Base-by-base conservation (phyloP, 2,797 vertebrate genomes). In the Sylvia borin region DNA sequence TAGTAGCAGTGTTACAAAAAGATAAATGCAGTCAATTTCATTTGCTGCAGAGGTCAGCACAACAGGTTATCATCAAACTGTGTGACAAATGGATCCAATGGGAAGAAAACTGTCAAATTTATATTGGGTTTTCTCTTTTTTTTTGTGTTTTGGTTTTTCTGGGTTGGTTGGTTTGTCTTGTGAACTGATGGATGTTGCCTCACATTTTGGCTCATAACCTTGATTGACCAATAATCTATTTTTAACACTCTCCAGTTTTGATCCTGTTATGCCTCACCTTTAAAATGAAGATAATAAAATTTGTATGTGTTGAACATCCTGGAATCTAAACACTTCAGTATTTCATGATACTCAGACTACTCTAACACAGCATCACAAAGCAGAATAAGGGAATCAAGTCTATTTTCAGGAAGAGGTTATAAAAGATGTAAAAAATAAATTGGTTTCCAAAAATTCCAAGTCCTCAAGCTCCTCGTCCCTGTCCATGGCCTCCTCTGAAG, bases 211-310 rank as follows among this genome's bases (percentile, higher is more conserved):
- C 17, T 85, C 27, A 8, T 58, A 79, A 66, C 47, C 27, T 60
- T 85, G 43, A 79, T 54, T 76, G 50, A n/a, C 32, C 19, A 54
- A 40, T 11, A 79, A 50, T 25, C 57, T 70, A 7, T 42, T 72
- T 86, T 87, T 75, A 85, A 72, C 75, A 27, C 13, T 65, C 7
- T 60, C 21, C 31, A 22, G 18, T 53, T 89, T 88, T 65, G 26
- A 61, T 68, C 12, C 32, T 61, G 5, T 40, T 78, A 58, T 43
- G 8, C 9, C 8, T 87, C 42, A 36, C 7, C 5, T 89, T 51
- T 73, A 58, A 68, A 82, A 68, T n/a, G 6, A 89, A 79, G 31
- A 73, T 43, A 58, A 62, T 65, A 90, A 87, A 89, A 83, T 67
- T 27, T 73, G 16, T 57, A 78, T 54, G 32, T 61, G 10, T 64